Evolutionary conservation across 2,113 vertebrate species (phyloP), one percentile per base, ranked within the genome.

Genomic region (Phycodurus eques): DNA sequence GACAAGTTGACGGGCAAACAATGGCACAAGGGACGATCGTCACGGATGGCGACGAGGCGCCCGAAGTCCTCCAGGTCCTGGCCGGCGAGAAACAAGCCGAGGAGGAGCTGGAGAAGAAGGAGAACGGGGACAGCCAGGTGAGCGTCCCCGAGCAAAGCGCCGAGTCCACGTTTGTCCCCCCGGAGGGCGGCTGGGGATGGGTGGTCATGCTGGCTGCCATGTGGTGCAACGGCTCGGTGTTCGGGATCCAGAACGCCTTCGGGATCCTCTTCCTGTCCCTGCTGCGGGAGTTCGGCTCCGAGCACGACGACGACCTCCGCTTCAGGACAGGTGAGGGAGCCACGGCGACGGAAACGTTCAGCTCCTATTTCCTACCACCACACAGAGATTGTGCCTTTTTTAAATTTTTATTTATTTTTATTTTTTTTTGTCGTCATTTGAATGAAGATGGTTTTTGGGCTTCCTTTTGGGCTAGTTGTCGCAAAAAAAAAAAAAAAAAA

Each of bases 191-290:
- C 88, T 98, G 96, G 96, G 97, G 97, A 5, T 99, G 97, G 97
- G 27, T 97, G 69, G 97, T 99, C 86, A 97, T 98, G 96, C 85
- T 99, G 82, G 93, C 96, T 7, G 92, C 97, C 80, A 98, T 98
- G 96, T 99, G 97, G 97, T 98, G 96, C 77, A 98, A 99, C 83
- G 97, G 97, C 15, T 92, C 97, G 4, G 96, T 99, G 70, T 98
- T 98, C 75, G 97, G 97, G 44, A 96, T 99, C 93, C 97, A 98
- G 92, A 99, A 98, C 89, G 90, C 96, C 0, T 96, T 95, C 82
- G 97, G 97, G 0, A 87, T 99, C 35, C 90, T 99, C 33, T 98
- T 95, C 89, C 88, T 96, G 54, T 92, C 89, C 57, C 92, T 98
- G 65, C 92, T 96, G 17, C 9, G 80, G 7, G 93, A 94, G 88